A percentile compares a stretch with the other conserved stretches of the same genome.
Conservation (phyloP, 2,113 vertebrate species). For the Tretioscincus oriximinensis region DNA sequence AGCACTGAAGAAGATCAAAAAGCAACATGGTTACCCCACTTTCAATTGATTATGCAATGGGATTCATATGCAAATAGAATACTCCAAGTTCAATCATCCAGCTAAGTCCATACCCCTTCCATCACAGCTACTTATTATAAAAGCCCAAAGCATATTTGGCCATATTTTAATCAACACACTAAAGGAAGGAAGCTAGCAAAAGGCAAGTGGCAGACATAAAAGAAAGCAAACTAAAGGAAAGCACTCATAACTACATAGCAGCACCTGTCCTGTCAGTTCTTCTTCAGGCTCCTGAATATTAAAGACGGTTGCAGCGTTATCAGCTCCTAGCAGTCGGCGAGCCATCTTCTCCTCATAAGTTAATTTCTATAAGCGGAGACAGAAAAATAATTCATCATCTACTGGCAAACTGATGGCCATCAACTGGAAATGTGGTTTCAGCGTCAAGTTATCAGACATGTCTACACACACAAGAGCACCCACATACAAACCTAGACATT, state of each 20-base stretch:
- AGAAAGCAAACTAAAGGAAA: background rate
- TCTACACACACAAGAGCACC: background rate
- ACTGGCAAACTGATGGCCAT: background rate
- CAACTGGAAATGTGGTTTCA: background rate
- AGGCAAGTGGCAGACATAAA: background rate
- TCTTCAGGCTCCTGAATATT: conserved; percentile 89
- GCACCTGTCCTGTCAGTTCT: conserved; percentile 84
- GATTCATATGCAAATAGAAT: background rate
- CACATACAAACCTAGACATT: background rate
- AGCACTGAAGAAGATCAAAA: background rate
- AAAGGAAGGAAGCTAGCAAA: background rate
- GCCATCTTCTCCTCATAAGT: conserved; percentile 99
- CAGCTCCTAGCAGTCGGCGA: conserved; percentile 91
- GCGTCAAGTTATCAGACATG: background rate
- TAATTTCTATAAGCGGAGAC: conserved; percentile 78
- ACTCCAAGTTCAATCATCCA: background rate
- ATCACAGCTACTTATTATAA: background rate
- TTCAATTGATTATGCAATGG: background rate
- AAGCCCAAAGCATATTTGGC: background rate
- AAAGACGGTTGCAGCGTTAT: conserved; percentile 92
- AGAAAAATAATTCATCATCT: background rate
- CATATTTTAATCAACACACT: background rate
- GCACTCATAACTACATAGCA: conserved; percentile 50
- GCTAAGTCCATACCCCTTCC: background rate
- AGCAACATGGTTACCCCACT: background rate